Evolutionary conservation across 2,888 invertebrate species (phyloP).

Genomic region (Apodemia zela): DNA sequence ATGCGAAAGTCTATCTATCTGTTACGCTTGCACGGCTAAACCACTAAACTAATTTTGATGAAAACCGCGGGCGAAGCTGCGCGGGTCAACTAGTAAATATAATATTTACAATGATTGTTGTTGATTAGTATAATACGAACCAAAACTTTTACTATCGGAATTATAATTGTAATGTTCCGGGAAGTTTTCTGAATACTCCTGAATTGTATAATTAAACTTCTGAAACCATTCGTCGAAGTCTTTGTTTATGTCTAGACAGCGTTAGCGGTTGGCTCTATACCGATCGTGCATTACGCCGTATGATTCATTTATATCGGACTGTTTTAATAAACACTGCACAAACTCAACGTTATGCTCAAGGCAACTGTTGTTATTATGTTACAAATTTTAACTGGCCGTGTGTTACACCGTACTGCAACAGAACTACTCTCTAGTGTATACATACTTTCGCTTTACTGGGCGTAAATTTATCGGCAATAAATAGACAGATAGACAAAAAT

Average conservation of each 20-base stretch:
- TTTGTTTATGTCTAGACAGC: slow-evolving; percentile 12
- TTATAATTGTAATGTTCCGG: background rate
- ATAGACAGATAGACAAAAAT: too few species aligned
- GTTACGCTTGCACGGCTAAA: too few species aligned
- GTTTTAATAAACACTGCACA: slow-evolving; percentile 13
- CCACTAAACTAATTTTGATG: too few species aligned
- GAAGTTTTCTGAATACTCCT: background rate
- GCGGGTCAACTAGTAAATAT: too few species aligned
- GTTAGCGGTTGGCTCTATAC: background rate
- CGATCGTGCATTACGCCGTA: slow-evolving; percentile 3
- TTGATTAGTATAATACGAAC: too few species aligned
- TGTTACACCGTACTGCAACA: background rate
- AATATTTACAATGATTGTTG: too few species aligned
- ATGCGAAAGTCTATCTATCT: too few species aligned
- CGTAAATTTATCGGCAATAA: too few species aligned
- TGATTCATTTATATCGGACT: slow-evolving; percentile 1
- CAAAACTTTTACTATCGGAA: background rate
- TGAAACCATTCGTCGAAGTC: slow-evolving; percentile 4
- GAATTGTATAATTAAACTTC: slow-evolving; percentile 1
- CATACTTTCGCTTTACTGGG: too few species aligned
- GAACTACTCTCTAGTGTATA: too few species aligned
- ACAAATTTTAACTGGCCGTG: slow-evolving; percentile 12
- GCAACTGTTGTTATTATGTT: slow-evolving; percentile 14
- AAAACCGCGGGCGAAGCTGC: too few species aligned
- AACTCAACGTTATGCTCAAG: slow-evolving; percentile 15